Conservation (phyloP, 2,113 vertebrate genomes). For the Hippopotamus amphibius region DNA sequence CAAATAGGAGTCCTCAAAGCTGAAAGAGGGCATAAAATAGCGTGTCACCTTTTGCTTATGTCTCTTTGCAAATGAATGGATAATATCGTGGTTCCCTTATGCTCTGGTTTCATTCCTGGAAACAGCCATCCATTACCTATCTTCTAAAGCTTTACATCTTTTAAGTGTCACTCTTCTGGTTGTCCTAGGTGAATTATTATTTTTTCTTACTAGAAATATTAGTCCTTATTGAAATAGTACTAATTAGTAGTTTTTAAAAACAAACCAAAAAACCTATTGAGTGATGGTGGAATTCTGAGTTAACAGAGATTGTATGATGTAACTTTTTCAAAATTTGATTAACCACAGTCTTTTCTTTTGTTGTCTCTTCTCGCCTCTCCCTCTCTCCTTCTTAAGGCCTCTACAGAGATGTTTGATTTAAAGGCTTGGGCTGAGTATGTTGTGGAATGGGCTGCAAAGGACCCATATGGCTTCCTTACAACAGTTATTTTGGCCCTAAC, state of each 20-base stretch:
- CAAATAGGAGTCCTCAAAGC: not conserved
- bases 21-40: slow-evolving; percentile 25
- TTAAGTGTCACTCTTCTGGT: not conserved
- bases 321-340: slow-evolving; percentile 56
- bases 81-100: not conserved
- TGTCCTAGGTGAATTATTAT: slow-evolving; percentile 24
- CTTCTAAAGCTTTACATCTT: not conserved
- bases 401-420: slow-evolving; percentile 92
- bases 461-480: slow-evolving; percentile 97
- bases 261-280: not conserved
- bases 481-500: slow-evolving; percentile 96
- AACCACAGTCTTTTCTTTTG: slow-evolving; percentile 38
- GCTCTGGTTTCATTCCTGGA: not conserved
- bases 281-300: slow-evolving; percentile 50
- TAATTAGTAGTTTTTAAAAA: slow-evolving; percentile 22
- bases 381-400: slow-evolving; percentile 1
- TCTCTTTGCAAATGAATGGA: not conserved
- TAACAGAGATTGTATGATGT: slow-evolving; percentile 27
- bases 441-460: slow-evolving; percentile 97
- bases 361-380: not conserved
- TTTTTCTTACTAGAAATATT: not conserved
- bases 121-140: not conserved
- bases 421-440: slow-evolving; percentile 96
- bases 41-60: not conserved
- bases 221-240: slow-evolving; percentile 49